phyloP scores from a whole-genome alignment of 2,888 invertebrate species.

The Cryptus viduatorius region DNA sequence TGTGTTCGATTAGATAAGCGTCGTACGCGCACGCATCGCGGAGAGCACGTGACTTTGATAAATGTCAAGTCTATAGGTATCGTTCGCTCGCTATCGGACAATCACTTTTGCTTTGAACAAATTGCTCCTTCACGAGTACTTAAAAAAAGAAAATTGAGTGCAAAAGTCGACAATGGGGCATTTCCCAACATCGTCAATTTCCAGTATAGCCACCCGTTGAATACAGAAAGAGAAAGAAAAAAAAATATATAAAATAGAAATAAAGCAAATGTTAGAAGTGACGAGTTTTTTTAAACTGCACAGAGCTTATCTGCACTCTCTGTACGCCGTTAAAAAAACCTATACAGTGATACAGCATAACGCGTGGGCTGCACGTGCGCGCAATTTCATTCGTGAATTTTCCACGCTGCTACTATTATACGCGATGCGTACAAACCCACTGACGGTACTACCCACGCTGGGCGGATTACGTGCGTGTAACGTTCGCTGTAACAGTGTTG shows the following conservation, averaged over 20 bases:
- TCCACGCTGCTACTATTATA: slow-evolving; percentile 34
- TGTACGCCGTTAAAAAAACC: not conserved
- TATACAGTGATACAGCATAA: not conserved
- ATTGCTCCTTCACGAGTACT: not conserved
- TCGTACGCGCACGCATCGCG: slow-evolving; percentile 27
- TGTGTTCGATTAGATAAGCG: slow-evolving; percentile 56
- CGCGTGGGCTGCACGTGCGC: slow-evolving; percentile 55
- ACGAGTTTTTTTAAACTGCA: not conserved
- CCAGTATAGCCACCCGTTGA: too few relatives aligned
- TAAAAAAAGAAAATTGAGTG: not conserved
- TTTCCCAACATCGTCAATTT: too few relatives aligned
- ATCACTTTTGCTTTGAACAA: slow-evolving; percentile 9
- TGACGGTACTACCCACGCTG: slow-evolving; percentile 21
- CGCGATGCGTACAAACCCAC: slow-evolving; percentile 5
- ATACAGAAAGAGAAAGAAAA: too few relatives aligned
- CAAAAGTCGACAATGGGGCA: too few relatives aligned
- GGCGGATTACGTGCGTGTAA: not conserved
- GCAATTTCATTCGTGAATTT: slow-evolving; percentile 59
- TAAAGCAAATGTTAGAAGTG: too few relatives aligned
- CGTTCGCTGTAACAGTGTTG: not conserved
- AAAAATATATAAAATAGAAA: too few relatives aligned
- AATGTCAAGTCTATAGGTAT: slow-evolving; percentile 14
- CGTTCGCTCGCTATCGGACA: slow-evolving; percentile 25
- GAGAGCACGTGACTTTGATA: slow-evolving; percentile 18
- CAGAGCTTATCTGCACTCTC: not conserved